Evolutionary conservation across 92 coral and sea anemone species (phyloP), one percentile per base, ranked within the genome.

Genomic region (Pocillopora grandis): DNA sequence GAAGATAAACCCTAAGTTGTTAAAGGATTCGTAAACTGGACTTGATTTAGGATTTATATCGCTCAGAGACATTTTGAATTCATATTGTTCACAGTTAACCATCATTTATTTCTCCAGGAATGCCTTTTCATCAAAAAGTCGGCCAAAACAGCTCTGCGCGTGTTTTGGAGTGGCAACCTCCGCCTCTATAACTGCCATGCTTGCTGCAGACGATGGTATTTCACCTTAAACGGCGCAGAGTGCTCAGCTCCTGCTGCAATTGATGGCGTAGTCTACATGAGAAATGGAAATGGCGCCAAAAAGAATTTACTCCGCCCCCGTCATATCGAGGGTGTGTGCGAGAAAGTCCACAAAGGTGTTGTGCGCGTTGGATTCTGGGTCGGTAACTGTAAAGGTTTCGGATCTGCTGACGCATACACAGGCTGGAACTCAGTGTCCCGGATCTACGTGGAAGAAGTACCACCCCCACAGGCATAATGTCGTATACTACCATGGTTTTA

Each of bases 341-440:
- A 72, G 58, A 72, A 72, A 52, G 59, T 72, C 59, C 76, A 36
- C 76, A 52, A 72, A 20, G 76, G 76, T 12, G 10, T 9, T 10
- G 64, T 86, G 64, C 84, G 72, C 17, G 76, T 87, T 19, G 90
- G 90, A 21, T 87, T 87, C 81, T 48, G 74, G 64, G 90, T 87
- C 11, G 89, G 89, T 18, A 71, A 79, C 67, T 86, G 89, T 52
- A 19, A 2, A n/a, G 77, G 88, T 11, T 75, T 42, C 49, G 48
- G 77, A 8, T 19, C 20, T 2, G 88, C 88, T 67, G 85, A 85
- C 61, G 89, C 89, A 11, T 76, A 78, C 71, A 78, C 84, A 6
- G 89, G 89, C 1, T 85, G 78, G 77, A 63, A 85, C 9, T 77
- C 89, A 48, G 84, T 85, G 15, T 85, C 88, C 48, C 77, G 88